Percentiles rank a stretch among this genome's conserved stretches.
Evolutionary conservation across 23 tunicate species (phyloP).

Genomic region (Ascidia mentula): DNA sequence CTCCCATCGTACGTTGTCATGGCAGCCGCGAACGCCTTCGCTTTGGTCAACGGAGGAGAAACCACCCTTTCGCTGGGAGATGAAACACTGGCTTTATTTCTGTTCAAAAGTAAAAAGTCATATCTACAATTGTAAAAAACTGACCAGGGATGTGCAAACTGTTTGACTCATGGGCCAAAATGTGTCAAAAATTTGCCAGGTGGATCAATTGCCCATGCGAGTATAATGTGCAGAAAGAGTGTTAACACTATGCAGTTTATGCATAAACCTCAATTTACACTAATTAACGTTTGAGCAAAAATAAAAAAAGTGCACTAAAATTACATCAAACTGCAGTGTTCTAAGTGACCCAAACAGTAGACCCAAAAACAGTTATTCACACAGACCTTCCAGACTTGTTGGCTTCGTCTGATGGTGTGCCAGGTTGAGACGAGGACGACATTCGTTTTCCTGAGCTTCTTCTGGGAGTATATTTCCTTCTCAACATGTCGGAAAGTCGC

Average conservation of each 20-base stretch:
- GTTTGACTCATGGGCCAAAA: too few relatives aligned
- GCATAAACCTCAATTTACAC: too few relatives aligned
- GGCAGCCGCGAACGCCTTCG: slow-evolving; percentile 77
- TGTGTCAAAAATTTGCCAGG: too few relatives aligned
- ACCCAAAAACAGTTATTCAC: neutral
- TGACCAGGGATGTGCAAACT: too few relatives aligned
- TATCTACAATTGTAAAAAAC: too few relatives aligned
- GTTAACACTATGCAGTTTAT: too few relatives aligned
- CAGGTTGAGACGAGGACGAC: slow-evolving; percentile 26
- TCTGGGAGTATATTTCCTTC: slow-evolving; percentile 57
- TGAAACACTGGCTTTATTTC: slow-evolving; percentile 4
- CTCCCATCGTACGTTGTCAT: slow-evolving; percentile 41
- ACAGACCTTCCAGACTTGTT: neutral
- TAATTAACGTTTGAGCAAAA: too few relatives aligned
- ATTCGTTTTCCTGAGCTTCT: slow-evolving; percentile 36
- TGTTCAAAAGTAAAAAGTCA: neutral
- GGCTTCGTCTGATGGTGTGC: neutral
- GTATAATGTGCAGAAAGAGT: too few relatives aligned
- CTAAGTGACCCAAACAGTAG: too few relatives aligned
- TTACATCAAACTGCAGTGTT: neutral
- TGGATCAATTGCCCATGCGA: too few relatives aligned
- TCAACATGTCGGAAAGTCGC: slow-evolving; percentile 46
- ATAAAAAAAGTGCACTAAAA: too few relatives aligned
- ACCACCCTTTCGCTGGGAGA: slow-evolving; percentile 30
- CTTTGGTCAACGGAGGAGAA: slow-evolving; percentile 72